These are phyloP conservation scores for Arctopsyche grandis DNA, from an alignment of 1,140 invertebrate genomes.

Conservation along the genomic window DNA sequence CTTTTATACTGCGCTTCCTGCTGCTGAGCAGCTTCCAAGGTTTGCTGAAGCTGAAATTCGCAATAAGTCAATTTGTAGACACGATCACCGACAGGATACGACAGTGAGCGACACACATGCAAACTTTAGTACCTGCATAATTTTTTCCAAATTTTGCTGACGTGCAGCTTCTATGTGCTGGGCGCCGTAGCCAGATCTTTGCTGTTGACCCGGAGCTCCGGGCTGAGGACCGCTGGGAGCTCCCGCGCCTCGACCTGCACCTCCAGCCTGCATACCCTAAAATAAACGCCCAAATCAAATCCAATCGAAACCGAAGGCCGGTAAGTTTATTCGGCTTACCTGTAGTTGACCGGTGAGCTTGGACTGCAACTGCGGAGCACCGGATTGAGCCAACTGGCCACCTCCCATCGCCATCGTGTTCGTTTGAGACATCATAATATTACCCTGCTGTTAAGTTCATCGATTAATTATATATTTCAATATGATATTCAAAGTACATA, in stretches of 20 bases:
- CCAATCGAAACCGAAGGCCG: too few species aligned
- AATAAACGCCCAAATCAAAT: background rate
- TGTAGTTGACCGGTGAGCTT: slow-evolving; percentile 39
- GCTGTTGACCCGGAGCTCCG: slow-evolving; percentile 60
- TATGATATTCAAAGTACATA: background rate
- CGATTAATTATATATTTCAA: background rate
- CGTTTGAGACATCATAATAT: slow-evolving; percentile 70
- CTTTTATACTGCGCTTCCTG: slow-evolving; percentile 81
- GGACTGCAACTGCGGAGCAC: slow-evolving; percentile 37
- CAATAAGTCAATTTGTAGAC: background rate
- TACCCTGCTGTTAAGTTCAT: slow-evolving; percentile 47
- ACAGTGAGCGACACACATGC: background rate
- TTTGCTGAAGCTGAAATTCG: slow-evolving; percentile 73
- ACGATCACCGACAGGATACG: background rate
- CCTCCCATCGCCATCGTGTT: slow-evolving; percentile 72
- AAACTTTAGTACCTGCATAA: slow-evolving; percentile 56
- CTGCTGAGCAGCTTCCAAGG: slow-evolving; percentile 77
- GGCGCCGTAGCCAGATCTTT: slow-evolving; percentile 56
- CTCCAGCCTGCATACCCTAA: slow-evolving; percentile 54
- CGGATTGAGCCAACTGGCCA: slow-evolving; percentile 68
- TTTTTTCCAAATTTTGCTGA: slow-evolving; percentile 65
- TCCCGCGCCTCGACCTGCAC: slow-evolving; percentile 45
- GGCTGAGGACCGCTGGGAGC: slow-evolving; percentile 54
- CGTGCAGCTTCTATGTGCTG: slow-evolving; percentile 56
- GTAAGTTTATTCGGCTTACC: too few species aligned